A percentile compares a stretch with the other conserved stretches of the same genome.
Evolutionary conservation across 2,888 invertebrate genomes (phyloP).

Genomic region (Folsomia candida): DNA sequence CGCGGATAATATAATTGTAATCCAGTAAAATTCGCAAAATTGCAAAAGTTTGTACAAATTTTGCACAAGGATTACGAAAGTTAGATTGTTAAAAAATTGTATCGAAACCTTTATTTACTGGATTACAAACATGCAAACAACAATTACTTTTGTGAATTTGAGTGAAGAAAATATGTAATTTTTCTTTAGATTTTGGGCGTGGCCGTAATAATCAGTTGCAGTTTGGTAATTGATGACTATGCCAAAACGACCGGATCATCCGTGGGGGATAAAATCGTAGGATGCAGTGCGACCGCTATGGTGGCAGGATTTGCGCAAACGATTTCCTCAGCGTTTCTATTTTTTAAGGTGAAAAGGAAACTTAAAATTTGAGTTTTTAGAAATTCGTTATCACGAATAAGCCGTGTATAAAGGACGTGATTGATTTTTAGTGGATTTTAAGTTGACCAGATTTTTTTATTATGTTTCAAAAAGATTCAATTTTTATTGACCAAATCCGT

Average conservation of each 20-base stretch:
- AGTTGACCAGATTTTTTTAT: no score
- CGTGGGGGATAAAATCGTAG: conserved; percentile 17
- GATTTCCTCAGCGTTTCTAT: conserved; percentile 11
- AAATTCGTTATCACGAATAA: neutral
- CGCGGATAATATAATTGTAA: no score
- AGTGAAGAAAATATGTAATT: neutral
- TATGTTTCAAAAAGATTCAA: neutral
- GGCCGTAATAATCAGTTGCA: conserved; percentile 17
- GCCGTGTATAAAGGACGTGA: no score
- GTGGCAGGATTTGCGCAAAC: conserved; percentile 21
- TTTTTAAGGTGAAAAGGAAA: conserved; percentile 20
- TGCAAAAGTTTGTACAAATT: no score
- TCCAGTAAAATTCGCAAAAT: no score
- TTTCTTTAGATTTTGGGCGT: conserved; percentile 18
- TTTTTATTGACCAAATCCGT: no score
- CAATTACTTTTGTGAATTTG: no score
- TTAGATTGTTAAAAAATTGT: no score
- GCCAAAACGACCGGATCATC: neutral
- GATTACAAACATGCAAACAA: no score
- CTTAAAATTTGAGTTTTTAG: neutral
- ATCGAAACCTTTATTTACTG: no score
- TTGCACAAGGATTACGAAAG: no score
- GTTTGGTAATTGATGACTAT: conserved; percentile 15
- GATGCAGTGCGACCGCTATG: conserved; percentile 19
- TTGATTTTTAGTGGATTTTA: no score